A percentile compares a stretch with the other conserved stretches of the same genome.
Evolutionary conservation across 30 jellyfish, hydroid and myxozoan genomes (phyloP).

Genomic region (Chironex yamaguchii): DNA sequence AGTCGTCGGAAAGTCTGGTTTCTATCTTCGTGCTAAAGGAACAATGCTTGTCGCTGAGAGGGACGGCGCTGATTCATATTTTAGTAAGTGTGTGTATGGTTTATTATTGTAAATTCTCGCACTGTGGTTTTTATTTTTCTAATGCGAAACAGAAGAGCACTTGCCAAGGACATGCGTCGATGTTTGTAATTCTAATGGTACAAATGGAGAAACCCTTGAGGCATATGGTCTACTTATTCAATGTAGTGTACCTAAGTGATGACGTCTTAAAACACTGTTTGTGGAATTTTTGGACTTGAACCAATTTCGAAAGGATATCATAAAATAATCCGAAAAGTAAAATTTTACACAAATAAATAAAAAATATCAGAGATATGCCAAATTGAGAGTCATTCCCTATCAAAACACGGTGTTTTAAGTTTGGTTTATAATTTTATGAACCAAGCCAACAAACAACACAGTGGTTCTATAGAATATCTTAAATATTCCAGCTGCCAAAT

Average conservation of each 20-base stretch:
- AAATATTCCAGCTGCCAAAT: too few species aligned
- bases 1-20: constrained; percentile 85
- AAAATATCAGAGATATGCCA: neutral
- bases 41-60: constrained; percentile 75
- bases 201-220: too few species aligned
- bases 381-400: too few species aligned
- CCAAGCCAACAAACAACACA: too few species aligned
- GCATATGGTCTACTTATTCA: too few species aligned
- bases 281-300: too few species aligned
- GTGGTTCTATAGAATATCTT: too few species aligned
- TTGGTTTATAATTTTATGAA: neutral
- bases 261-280: too few species aligned
- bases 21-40: constrained; percentile 83
- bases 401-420: too few species aligned
- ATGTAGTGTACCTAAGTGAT: too few species aligned
- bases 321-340: neutral
- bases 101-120: neutral
- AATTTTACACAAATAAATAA: neutral
- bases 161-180: neutral
- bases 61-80: constrained; percentile 88
- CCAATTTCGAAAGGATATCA: too few species aligned
- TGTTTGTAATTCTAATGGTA: too few species aligned
- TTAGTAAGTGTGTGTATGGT: constrained; percentile 68
- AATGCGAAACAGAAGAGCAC: neutral
- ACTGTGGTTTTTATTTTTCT: neutral